These are phyloP conservation scores for Natrix natrix DNA, from an alignment of 2,797 vertebrate genomes.

Conservation along the genomic window DNA sequence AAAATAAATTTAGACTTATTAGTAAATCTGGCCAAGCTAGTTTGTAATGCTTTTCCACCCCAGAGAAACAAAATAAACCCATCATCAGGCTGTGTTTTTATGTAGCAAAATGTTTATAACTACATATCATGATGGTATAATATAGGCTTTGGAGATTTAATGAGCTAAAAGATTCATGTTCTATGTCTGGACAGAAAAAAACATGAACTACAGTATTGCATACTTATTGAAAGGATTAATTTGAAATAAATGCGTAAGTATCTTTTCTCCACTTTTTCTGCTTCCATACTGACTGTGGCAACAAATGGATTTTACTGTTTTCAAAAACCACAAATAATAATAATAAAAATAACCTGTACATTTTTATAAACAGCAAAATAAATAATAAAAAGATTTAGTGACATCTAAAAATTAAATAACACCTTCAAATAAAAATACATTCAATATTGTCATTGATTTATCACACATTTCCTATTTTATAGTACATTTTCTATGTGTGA, in stretches of 20 bases:
- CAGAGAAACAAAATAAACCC: constrained; percentile 15
- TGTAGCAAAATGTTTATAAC: constrained; percentile 10
- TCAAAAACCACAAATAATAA: neutral
- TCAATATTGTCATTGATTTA: neutral
- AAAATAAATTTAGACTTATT: constrained; percentile 16
- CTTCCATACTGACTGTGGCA: neutral
- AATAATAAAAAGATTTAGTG: neutral
- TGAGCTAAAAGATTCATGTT: neutral
- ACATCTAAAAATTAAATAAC: neutral
- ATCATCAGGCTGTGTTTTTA: constrained; percentile 19
- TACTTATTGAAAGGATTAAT: neutral
- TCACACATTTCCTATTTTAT: neutral
- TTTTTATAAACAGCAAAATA: neutral
- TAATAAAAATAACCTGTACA: rapidly evolving
- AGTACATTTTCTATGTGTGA: neutral
- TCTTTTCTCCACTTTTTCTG: constrained; percentile 11
- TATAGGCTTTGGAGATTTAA: constrained; percentile 5
- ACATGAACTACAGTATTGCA: neutral
- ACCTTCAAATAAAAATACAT: neutral
- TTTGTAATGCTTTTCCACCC: neutral
- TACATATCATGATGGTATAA: neutral
- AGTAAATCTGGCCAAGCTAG: neutral
- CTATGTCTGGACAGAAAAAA: constrained; percentile 20
- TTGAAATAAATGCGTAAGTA: neutral
- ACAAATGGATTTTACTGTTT: rapidly evolving